phyloP scores from a whole-genome alignment of 2,113 vertebrate species.

The Porphyrio hochstetteri region DNA sequence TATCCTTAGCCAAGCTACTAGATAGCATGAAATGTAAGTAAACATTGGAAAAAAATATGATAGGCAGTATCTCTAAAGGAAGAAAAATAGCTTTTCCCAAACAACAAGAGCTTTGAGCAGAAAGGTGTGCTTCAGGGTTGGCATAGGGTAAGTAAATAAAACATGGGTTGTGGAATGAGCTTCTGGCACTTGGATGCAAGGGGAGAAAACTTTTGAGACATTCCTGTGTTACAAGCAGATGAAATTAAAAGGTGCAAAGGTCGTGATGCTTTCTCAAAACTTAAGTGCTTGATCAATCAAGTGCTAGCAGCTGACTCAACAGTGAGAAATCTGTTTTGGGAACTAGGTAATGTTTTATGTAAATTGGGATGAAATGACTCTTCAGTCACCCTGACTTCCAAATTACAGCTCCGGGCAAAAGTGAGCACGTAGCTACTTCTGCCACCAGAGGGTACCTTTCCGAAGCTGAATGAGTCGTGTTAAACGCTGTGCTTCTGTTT shows the following conservation, averaged over 20 bases:
- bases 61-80: neutral
- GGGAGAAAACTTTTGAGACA: neutral
- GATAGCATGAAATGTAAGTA: slow-evolving; percentile 93
- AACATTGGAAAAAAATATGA: neutral
- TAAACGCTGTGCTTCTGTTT: neutral
- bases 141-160: neutral
- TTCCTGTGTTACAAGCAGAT: neutral
- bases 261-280: neutral
- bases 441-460: slow-evolving; percentile 41
- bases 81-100: neutral
- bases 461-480: neutral
- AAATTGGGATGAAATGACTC: neutral
- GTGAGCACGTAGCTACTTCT: neutral
- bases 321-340: neutral
- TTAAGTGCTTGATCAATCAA: accelerated
- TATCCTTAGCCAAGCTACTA: slow-evolving; percentile 80
- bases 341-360: neutral
- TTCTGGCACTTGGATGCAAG: neutral
- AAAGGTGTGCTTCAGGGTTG: neutral
- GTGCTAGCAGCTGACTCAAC: neutral
- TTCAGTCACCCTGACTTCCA: neutral
- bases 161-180: neutral
- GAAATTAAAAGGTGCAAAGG: neutral
- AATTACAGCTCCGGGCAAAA: neutral
- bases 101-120: neutral